A percentile compares a stretch with the other conserved stretches of the same genome.
Conservation (phyloP, 2,888 invertebrate genomes). For the Drosophila tanythrix region DNA sequence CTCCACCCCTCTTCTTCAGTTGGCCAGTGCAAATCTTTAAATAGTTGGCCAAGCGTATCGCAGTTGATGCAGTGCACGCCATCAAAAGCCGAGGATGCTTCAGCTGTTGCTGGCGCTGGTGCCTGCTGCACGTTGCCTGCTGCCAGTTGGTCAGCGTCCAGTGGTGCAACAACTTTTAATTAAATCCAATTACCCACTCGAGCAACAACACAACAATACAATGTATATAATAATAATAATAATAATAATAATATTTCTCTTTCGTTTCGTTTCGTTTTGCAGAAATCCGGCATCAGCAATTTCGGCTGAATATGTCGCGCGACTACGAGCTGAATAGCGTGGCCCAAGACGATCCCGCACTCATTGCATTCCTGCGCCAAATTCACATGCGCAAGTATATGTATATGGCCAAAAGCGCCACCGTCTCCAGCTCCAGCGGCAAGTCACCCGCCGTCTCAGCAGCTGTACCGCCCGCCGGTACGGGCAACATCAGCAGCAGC, state of each 20-base stretch:
- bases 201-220: conserved; percentile 21
- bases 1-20: conserved; percentile 25
- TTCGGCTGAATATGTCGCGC: conserved; percentile 91
- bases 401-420: conserved; percentile 62
- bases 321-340: conserved; percentile 91
- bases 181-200: conserved; percentile 65
- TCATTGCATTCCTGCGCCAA: conserved; percentile 91
- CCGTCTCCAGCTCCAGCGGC: conserved; percentile 41
- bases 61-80: conserved; percentile 65
- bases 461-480: conserved; percentile 41
- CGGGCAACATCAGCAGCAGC: conserved; percentile 25
- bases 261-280: conserved; percentile 32
- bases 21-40: conserved; percentile 71
- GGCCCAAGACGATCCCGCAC: conserved; percentile 90
- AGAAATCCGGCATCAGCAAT: conserved; percentile 91
- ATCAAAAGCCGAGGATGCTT: conserved; percentile 20
- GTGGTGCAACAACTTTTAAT: conserved; percentile 77
- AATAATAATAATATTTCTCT: not conserved
- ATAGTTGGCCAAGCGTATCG: conserved; percentile 64
- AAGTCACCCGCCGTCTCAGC: conserved; percentile 48
- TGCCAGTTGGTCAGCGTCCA: conserved; percentile 50
- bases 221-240: not conserved
- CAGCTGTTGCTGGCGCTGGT: not conserved
- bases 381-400: conserved; percentile 87
- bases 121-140: not conserved